Base-by-base conservation (phyloP, 2,888 invertebrate genomes). In the Troilus luridus region DNA sequence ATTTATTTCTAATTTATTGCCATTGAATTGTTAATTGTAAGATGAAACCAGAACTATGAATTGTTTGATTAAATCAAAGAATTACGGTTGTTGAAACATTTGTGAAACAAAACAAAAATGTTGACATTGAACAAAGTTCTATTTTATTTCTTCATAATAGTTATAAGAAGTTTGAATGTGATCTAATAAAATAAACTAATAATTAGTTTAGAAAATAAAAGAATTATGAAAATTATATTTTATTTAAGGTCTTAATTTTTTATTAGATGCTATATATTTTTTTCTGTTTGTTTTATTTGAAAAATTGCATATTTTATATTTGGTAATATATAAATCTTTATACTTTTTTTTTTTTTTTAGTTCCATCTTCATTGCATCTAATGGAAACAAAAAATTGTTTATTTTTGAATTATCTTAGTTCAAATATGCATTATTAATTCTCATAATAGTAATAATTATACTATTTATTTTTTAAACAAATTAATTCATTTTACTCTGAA, bases 71-170 rank as follows among this genome's bases (percentile, higher is more conserved):
- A 11, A 85, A 85, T 85, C 85, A n/a, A 85, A 56, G 11, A 85
- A n/a, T 85, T 56, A 41, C n/a, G 54, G 85, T 85, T 85, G 56
- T 85, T 85, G 5, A 85, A 85, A 85, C 12, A 54, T 77, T 77
- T 77, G 77, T 54, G 19, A 77, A 77, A 54, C 54, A 9, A 77
- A 17, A 19, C 14, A 56, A 56, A 81, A 85, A 85, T 56, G 56
- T 85, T 85, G 85, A 85, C 85, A 21, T n/a, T 56, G 85, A 85
- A 85, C 12, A 56, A 85, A 56, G 85, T 85, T 85, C 56, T 85
- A 58, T 56, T 58, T 56, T 58, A 85, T 85, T 85, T 56, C n/a
- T 54, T 21, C 56, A n/a, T 56, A 85, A 58, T 85, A 58, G 56
- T 21, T 77, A 41, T 27, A 77, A 41, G 19, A 77, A 41, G 41